Base-by-base conservation (phyloP, 2,113 vertebrate genomes). In the Phalacrocorax pelagicus region DNA sequence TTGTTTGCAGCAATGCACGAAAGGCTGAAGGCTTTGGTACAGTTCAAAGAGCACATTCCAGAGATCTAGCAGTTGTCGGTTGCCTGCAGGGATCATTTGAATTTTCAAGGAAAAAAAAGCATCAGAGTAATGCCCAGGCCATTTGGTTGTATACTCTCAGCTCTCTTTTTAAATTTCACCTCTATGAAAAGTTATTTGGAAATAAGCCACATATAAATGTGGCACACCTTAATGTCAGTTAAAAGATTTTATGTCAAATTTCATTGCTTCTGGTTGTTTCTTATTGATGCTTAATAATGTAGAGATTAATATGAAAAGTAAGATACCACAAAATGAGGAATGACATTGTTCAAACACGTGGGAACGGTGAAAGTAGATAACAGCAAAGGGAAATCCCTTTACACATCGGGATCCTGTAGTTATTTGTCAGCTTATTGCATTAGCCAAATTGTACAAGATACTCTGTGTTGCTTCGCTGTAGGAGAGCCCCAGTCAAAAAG, bases 1-100 rank as follows among this genome's bases (percentile, higher is more conserved):
- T 99, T 99, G 98, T 99, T 99, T 99, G 99, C 98, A 98, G 98
- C 98, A 98, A 97, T 98, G 98, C 98, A 98, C 97, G 95, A 97
- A 98, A 98, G 98, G 98, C 98, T 98, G 98, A 98, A 97, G 98
- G 98, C 98, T 98, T 99, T 98, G 98, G 98, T 99, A 99, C 98
- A 99, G 99, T 99, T 99, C 99, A 99, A 98, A 99, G 98, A 99
- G 99, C 99, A 99, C 99, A 99, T 99, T 99, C 98, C 98, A 98
- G 92, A 98, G 96, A 99, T 98, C 98, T 96, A 98, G 98, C 98
- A 98, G 98, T 99, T 98, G 98, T 98, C 72, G 95, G 97, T 98
- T 98, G 98, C 99, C 99, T 99, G 98, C 98, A 98, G 99, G 99
- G 98, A 98, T 99, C 97, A 97, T 98, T 98, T 98, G 98, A 98